A percentile compares a stretch with the other conserved stretches of the same genome.
phyloP scores from a whole-genome alignment of 1,140 invertebrate genomes.

The Drosophila tropicalis region DNA sequence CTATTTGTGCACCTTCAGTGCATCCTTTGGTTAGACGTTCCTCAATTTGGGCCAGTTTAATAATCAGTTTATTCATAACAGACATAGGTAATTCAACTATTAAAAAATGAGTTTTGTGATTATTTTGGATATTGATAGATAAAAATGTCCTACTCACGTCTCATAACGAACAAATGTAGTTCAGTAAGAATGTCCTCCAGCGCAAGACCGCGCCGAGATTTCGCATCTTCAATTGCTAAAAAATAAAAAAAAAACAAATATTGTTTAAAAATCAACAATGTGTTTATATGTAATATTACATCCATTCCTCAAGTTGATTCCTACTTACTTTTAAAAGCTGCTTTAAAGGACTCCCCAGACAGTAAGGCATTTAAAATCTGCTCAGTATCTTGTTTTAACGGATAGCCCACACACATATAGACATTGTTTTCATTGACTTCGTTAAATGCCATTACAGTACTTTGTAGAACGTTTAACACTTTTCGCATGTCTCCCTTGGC shows the following conservation, averaged over 20 bases:
- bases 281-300: no score
- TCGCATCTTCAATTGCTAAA: conserved; percentile 91
- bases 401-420: conserved; percentile 98
- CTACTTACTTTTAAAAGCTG: conserved; percentile 91
- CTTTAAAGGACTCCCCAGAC: conserved; percentile 91
- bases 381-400: conserved; percentile 94
- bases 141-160: conserved; percentile 86
- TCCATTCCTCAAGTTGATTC: no score
- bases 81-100: conserved; percentile 93
- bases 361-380: conserved; percentile 95
- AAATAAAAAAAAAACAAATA: conserved; percentile 78
- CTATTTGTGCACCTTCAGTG: conserved; percentile 93
- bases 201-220: conserved; percentile 94
- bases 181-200: conserved; percentile 95
- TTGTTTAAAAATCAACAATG: background rate
- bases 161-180: conserved; percentile 92
- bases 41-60: conserved; percentile 93
- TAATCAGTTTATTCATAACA: conserved; percentile 89
- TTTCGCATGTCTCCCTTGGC: conserved; percentile 99
- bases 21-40: conserved; percentile 90
- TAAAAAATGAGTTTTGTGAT: conserved; percentile 4
- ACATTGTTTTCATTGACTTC: conserved; percentile 95
- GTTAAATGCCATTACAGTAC: conserved; percentile 94
- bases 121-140: background rate
- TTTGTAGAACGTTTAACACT: conserved; percentile 97